Evolutionary conservation across 2,113 vertebrate genomes (phyloP).

Genomic region (Bettongia penicillata): DNA sequence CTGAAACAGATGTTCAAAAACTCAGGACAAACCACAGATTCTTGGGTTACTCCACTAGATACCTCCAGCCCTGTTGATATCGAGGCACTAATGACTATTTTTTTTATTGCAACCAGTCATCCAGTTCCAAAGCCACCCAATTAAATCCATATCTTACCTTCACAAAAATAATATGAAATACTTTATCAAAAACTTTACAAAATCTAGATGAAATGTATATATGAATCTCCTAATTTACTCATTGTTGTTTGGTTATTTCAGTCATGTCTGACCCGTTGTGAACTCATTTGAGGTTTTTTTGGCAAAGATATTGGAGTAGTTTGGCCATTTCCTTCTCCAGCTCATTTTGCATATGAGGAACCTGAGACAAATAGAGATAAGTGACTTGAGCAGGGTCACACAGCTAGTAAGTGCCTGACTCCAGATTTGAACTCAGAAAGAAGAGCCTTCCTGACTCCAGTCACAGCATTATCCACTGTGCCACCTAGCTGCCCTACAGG

Average conservation of each 20-base stretch:
- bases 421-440: not conserved
- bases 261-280: not conserved
- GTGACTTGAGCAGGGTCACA: not conserved
- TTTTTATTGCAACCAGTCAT: not conserved
- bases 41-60: not conserved
- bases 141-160: not conserved
- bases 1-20: not conserved
- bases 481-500: not conserved
- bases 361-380: not conserved
- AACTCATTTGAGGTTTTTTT: not conserved
- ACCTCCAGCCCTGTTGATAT: not conserved
- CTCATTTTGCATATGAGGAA: not conserved
- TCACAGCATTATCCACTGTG: not conserved
- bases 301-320: not conserved
- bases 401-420: not conserved
- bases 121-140: not conserved
- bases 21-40: not conserved
- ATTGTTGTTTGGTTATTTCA: no score
- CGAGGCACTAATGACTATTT: not conserved
- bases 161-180: not conserved
- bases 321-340: not conserved
- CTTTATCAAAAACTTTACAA: not conserved
- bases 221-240: not conserved
- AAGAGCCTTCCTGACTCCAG: not conserved
- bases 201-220: not conserved